These are phyloP conservation scores for Drosophila formosana DNA, from an alignment of 2,888 invertebrate genomes.

Conservation along the genomic window DNA sequence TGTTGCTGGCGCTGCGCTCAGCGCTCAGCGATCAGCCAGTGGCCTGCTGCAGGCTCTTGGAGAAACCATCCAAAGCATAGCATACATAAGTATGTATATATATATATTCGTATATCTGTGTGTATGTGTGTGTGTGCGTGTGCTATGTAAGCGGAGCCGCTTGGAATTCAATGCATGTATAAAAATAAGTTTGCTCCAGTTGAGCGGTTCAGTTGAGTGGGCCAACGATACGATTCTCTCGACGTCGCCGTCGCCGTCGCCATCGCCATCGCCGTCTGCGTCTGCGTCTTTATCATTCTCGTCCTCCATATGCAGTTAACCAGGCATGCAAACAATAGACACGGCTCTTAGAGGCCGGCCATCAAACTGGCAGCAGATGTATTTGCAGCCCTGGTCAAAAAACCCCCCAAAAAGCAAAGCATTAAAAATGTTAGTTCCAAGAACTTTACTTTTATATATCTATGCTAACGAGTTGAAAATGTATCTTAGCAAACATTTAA, in stretches of 20 bases:
- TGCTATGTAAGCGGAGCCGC: constrained; percentile 76
- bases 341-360: background rate
- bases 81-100: background rate
- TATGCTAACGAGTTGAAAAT: background rate
- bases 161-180: constrained; percentile 79
- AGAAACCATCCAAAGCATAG: constrained; percentile 44
- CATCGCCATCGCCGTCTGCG: background rate
- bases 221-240: constrained; percentile 37
- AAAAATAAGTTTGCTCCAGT: constrained; percentile 78
- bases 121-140: constrained; percentile 22
- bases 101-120: constrained; percentile 2
- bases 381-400: constrained; percentile 15
- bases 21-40: constrained; percentile 33
- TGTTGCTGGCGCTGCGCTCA: constrained; percentile 30
- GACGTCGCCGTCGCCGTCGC: background rate
- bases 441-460: background rate
- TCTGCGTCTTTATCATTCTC: background rate
- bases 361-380: background rate
- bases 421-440: background rate
- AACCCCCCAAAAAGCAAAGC: background rate
- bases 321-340: constrained; percentile 44
- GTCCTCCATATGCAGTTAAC: constrained; percentile 46
- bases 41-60: constrained; percentile 63
- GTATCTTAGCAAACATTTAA: background rate
- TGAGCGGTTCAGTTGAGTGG: constrained; percentile 54